A percentile compares a stretch with the other conserved stretches of the same genome.
phyloP scores from a whole-genome alignment of 2,113 vertebrate species.

The Rattus norvegicus region GRCr8 NC_086026.1:21531001-21531500 shows the following conservation, averaged over 20 bases:
- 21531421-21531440: background rate
- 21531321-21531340: background rate
- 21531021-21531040: background rate
- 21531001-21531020: background rate
- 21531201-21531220: background rate
- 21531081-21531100: background rate
- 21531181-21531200: no score
- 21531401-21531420: background rate
- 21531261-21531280: background rate
- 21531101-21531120: background rate
- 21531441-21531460: background rate
- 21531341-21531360: background rate
- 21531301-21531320: background rate
- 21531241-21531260: background rate
- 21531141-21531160: background rate
- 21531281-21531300: background rate
- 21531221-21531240: background rate
- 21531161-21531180: background rate
- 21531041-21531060: background rate
- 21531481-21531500: background rate
- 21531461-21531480: background rate
- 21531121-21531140: background rate
- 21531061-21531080: background rate
- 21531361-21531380: background rate
- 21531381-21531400: background rate